Evolutionary conservation across 2,113 vertebrate species (phyloP).

Genomic region (Psittacula cyanocephala): DNA sequence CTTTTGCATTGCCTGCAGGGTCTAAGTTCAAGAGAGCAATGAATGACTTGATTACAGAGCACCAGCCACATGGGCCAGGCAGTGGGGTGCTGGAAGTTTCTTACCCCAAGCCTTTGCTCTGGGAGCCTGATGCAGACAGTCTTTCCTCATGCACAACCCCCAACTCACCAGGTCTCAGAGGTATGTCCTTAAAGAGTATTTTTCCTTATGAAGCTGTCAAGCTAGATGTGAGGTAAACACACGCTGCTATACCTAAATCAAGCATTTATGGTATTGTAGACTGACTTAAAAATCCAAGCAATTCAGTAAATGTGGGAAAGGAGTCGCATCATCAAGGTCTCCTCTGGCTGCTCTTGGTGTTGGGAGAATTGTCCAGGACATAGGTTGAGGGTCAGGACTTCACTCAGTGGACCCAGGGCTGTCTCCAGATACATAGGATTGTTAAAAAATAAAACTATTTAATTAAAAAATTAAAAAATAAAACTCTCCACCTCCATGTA

Average conservation of each 20-base stretch:
- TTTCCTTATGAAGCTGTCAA: background rate
- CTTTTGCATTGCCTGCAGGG: background rate
- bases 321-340: background rate
- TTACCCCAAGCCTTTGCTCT: background rate
- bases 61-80: background rate
- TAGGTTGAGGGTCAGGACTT: background rate
- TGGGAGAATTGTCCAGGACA: background rate
- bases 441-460: background rate
- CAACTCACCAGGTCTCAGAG: background rate
- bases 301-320: background rate
- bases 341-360: background rate
- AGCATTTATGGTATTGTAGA: background rate
- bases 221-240: background rate
- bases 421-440: background rate
- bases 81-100: background rate
- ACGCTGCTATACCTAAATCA: background rate
- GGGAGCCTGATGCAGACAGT: background rate
- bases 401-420: background rate
- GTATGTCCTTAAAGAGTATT: rapidly evolving
- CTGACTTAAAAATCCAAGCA: background rate
- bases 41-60: background rate
- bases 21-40: background rate
- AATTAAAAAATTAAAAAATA: too few relatives aligned
- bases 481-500: background rate
- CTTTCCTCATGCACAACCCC: background rate